Evolutionary conservation across 2,888 invertebrate genomes (phyloP), one percentile per base, ranked within the genome.

Genomic region (Odontocolon sp.): DNA sequence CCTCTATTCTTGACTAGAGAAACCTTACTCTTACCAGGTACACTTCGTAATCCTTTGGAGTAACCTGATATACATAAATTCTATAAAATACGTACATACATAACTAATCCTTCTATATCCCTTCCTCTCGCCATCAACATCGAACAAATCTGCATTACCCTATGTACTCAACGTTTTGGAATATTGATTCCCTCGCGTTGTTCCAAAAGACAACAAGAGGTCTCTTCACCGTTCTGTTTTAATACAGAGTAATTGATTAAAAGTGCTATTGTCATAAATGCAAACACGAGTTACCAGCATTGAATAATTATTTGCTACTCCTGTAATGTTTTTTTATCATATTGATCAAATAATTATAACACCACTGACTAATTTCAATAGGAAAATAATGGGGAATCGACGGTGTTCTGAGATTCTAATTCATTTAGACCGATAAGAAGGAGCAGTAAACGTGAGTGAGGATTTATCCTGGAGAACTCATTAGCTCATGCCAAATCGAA

Each of bases 41-140:
- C 71, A 63, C 33, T 40, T 23, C 61, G 36, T 71, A 50, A 76
- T 67, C 61, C 61, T 63, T 71, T 54, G 23, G 67, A 67, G 38
- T 45, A 61, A 26, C 23, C 45, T 21, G 38, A 23, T 38, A 33
- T 26, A 63, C 23, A 47, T 26, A 26, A 71, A 50, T n/a, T n/a
- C 45, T 38, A 38, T 28, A 33, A 23, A 52, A 38, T 67, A 54
- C 67, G n/a, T n/a, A 61, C 38, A 38, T 67, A 47, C 61, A 56
- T 45, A 36, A 36, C 23, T 61, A 61, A 68, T 68, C 73, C 31
- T 36, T 28, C 63, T 54, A 28, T 36, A 61, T 68, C 56, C 68
- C 45, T 42, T 23, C 18, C 33, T 68, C 67, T 45, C 21, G 54
- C 28, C 1, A 42, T 3, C 42, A 11, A 14, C n/a, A 42, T 67